Evolutionary conservation across 2,888 invertebrate genomes (phyloP), one percentile per base, ranked within the genome.

Genomic region (Galeruca laticollis): DNA sequence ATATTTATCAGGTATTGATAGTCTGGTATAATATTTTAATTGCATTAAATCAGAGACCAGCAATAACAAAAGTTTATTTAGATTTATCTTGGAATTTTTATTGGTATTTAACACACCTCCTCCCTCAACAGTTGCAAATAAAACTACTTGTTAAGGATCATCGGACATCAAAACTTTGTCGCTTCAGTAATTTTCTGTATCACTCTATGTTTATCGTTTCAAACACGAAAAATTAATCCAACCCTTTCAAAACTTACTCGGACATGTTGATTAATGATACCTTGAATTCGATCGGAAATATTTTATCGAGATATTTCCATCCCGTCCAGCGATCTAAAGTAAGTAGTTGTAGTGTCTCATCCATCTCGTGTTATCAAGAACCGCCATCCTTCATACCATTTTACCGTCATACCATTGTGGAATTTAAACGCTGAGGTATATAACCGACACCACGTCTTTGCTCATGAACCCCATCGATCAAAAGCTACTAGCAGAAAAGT

Each of bases 401-500:
- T 54, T 54, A 54, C 54, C 54, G 20, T 51, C 51, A 51, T 51
- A 51, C 54, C 63, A 54, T 63, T 26, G 54, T 37, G 63, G 63
- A 63, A 63, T 63, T 52, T 35, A 15, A 37, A 35, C 35, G 33
- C 49, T 51, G 8, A 11, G 20, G 52, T 13, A 49, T 40, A 51
- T 11, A 33, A 54, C 63, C 63, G 63, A 63, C 63, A 37, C 31
- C 4, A 37, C 18, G 59, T 37, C 37, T 52, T n/a, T 20, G 35
- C 65, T 31, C 13, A 35, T 15, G 56, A 63, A 73, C 69, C 71
- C 40, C 71, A 73, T 73, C 73, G 60, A 73, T 73, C 73, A 73
- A 72, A 43, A 62, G 70, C 73, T 71, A 73, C 73, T 63, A 71
- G 66, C 71, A 64, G 69, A 65, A 71, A 67, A 49, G 35, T 64